A percentile compares a stretch with the other conserved stretches of the same genome.
Conservation (phyloP, 2,888 invertebrate species). For the Griposia aprilina region DNA sequence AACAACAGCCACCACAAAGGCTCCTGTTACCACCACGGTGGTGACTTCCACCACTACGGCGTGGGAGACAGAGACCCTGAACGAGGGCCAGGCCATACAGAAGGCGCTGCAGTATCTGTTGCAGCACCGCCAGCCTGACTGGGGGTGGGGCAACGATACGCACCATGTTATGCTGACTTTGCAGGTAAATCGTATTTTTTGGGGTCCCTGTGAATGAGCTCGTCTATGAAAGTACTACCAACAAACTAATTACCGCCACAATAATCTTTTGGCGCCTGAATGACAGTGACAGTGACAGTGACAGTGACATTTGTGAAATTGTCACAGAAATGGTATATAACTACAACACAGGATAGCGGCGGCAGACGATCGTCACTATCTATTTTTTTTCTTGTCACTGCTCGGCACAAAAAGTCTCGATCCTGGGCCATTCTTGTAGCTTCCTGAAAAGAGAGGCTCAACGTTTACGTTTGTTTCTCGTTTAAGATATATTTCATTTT, state of each 20-base stretch:
- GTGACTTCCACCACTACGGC: conserved; percentile 78
- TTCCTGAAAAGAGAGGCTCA: background rate
- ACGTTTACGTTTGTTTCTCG: background rate
- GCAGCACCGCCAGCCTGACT: conserved; percentile 93
- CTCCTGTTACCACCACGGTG: conserved; percentile 74
- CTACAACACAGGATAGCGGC: background rate
- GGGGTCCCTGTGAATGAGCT: background rate
- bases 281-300: background rate
- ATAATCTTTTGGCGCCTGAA: background rate
- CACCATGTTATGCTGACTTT: conserved; percentile 95
- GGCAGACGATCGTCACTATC: too few relatives aligned
- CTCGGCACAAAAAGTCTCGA: too few relatives aligned
- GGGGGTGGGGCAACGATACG: conserved; percentile 96
- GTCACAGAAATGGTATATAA: background rate
- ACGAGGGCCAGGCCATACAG: conserved; percentile 91
- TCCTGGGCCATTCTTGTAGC: background rate
- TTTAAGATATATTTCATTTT: background rate
- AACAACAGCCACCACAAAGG: conserved; percentile 76
- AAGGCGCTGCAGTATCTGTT: conserved; percentile 94
- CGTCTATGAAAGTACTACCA: background rate
- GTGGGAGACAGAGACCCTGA: conserved; percentile 86
- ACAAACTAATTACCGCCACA: background rate
- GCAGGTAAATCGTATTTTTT: conserved; percentile 89
- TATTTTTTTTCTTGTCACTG: background rate
- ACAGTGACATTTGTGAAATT: background rate